Base-by-base conservation (phyloP, 2,888 invertebrate species). In the Apamea epomidion region DNA sequence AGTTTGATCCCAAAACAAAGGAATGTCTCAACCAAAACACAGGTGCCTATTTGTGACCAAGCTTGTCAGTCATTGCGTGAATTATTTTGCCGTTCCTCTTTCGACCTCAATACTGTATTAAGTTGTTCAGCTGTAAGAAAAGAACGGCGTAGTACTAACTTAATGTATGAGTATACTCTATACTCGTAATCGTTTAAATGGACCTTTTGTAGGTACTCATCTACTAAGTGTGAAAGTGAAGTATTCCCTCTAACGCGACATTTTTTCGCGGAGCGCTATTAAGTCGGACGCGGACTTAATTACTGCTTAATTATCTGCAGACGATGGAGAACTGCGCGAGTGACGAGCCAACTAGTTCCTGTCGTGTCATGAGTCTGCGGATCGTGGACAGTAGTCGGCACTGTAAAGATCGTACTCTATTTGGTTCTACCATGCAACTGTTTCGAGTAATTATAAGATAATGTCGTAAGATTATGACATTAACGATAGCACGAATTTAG, bases 251-350 rank as follows among this genome's bases (percentile, higher is more conserved):
- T 29, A 48, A 70, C n/a, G 65, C 75, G 65, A 70, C 29, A 78
- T n/a, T 78, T 77, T 86, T 76, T 70, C 37, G 78, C 73, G 58
- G 65, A 76, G 51, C 45, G 37, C 60, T 42, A 48, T 54, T 54
- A 73, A 78, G 70, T 60, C 64, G 64, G 58, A 37, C 71, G 68
- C 37, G 21, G 65, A 71, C 83, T 78, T 85, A 78, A 87, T 87
- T 78, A 78, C 75, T 70, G 60, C 65, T 73, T 75, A 78, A 86
- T 73, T 82, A 84, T 86, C 75, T 64, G 37, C 72, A 58, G 54
- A 82, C 71, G 83, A 69, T 16, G 62, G 48, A 51, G 37, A 76
- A 54, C 42, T 71, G 73, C 16, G 67, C 58, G 42, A 51, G 58
- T 25, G 77, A 48, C 42, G 37, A 72, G 45, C 65, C 14, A 45